Conservation (phyloP, 1,140 invertebrate genomes). For the Dryas iulia region DNA sequence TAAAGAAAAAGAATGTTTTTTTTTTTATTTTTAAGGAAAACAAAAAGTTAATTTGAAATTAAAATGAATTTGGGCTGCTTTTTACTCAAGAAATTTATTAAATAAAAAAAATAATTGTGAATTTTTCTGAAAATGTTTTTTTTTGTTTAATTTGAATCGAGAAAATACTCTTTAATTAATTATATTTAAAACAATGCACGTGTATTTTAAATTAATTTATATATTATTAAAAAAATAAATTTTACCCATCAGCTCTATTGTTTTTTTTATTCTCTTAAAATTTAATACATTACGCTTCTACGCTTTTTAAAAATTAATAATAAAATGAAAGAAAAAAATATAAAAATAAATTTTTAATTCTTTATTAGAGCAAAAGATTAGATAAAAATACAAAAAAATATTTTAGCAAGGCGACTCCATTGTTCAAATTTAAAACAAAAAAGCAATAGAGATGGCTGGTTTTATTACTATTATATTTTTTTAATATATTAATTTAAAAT, state of each 20-base stretch:
- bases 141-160: background rate
- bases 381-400: background rate
- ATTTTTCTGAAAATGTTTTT: background rate
- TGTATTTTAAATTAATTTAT: conserved; percentile 2
- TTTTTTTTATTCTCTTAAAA: no score
- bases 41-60: no score
- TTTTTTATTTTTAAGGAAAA: no score
- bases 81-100: no score
- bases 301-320: background rate
- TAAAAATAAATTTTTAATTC: background rate
- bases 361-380: background rate
- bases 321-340: background rate
- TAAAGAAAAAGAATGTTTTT: no score
- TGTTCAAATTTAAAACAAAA: background rate
- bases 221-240: background rate
- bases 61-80: no score
- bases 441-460: background rate
- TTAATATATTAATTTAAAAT: conserved; percentile 2
- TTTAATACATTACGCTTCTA: background rate
- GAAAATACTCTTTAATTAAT: background rate
- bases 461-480: background rate
- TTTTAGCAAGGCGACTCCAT: background rate
- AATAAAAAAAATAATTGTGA: no score
- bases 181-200: background rate
- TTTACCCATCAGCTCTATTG: no score